Percentiles rank a stretch among this genome's conserved stretches.
phyloP scores from a whole-genome alignment of 2,797 vertebrate genomes.

The Arnoldichthys spilopterus region DNA sequence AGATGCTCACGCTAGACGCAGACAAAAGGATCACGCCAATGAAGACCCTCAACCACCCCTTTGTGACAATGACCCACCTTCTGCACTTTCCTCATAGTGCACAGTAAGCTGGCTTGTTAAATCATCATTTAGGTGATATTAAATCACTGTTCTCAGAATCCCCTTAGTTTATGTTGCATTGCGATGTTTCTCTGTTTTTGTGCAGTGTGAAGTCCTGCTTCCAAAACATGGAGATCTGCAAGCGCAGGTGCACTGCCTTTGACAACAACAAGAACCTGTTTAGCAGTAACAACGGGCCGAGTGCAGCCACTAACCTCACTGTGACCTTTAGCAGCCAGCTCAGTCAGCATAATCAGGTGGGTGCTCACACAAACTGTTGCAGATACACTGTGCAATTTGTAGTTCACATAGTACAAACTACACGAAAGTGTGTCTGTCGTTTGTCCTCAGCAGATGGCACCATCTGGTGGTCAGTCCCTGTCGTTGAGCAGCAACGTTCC shows the following conservation, averaged over 20 bases:
- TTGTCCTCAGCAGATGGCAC: slow-evolving; percentile 82
- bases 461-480: slow-evolving; percentile 91
- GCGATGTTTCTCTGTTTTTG: background rate
- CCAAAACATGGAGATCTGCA: slow-evolving; percentile 99
- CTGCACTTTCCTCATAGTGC: slow-evolving; percentile 98
- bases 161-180: background rate
- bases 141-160: background rate
- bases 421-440: background rate
- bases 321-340: slow-evolving; percentile 98
- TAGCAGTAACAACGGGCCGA: slow-evolving; percentile 85
- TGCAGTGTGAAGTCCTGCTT: slow-evolving; percentile 97
- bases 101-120: slow-evolving; percentile 79
- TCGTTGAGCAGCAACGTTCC: slow-evolving; percentile 95
- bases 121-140: background rate
- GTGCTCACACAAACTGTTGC: accelerated
- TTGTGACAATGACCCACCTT: slow-evolving; percentile 96
- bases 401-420: background rate
- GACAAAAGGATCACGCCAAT: slow-evolving; percentile 97
- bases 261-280: slow-evolving; percentile 95
- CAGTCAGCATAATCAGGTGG: slow-evolving; percentile 94
- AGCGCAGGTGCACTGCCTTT: slow-evolving; percentile 92
- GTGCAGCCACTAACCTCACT: slow-evolving; percentile 93
- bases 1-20: slow-evolving; percentile 97
- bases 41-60: slow-evolving; percentile 96
- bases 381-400: background rate